phyloP scores from a whole-genome alignment of 2,113 vertebrate species.

The Actinemys pallida region DNA sequence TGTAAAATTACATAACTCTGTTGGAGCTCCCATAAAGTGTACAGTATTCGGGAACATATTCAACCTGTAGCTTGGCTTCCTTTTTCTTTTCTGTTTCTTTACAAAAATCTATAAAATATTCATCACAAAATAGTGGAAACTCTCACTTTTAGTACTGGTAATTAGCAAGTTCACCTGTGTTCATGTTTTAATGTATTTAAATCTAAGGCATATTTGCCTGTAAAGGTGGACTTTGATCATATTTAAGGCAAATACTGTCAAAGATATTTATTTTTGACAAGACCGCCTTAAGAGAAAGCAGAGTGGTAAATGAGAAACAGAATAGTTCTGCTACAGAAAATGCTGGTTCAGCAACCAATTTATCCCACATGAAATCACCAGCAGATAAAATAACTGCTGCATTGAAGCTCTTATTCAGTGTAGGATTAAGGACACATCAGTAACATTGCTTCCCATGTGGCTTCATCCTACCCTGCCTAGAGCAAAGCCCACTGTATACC shows the following conservation, averaged over 20 bases:
- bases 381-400: conserved; percentile 81
- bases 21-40: too few relatives aligned
- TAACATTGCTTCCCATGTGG: background rate
- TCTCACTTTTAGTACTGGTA: background rate
- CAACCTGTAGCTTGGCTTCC: too few relatives aligned
- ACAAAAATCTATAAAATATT: too few relatives aligned
- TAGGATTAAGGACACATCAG: conserved; percentile 79
- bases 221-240: background rate
- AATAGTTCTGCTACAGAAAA: conserved; percentile 44
- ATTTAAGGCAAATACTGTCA: background rate
- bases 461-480: background rate
- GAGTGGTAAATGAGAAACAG: conserved; percentile 4
- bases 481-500: background rate
- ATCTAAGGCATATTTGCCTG: background rate
- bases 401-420: conserved; percentile 79
- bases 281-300: background rate
- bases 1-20: too few relatives aligned
- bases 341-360: conserved; percentile 79
- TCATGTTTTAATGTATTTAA: background rate
- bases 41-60: too few relatives aligned
- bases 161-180: background rate
- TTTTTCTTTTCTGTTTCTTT: too few relatives aligned
- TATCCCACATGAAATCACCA: conserved; percentile 71
- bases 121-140: background rate
- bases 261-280: background rate